These are phyloP conservation scores for Dolichopus griseipennis DNA, from an alignment of 2,888 invertebrate genomes.

Conservation along the genomic window DNA sequence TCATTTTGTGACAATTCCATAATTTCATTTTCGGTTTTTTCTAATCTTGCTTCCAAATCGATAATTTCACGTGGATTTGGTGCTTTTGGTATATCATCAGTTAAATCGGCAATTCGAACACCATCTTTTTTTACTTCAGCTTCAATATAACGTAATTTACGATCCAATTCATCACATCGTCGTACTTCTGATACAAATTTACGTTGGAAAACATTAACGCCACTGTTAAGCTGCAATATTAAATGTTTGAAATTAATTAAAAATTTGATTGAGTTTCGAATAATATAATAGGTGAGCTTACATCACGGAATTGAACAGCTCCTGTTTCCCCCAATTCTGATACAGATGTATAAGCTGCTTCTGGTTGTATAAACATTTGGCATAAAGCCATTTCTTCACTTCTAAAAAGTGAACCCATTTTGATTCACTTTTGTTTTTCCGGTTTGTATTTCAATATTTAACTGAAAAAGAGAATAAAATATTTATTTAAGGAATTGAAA, in stretches of 20 bases:
- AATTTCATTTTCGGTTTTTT: slow-evolving; percentile 93
- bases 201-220: slow-evolving; percentile 74
- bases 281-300: slow-evolving; percentile 46
- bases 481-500: too few species aligned
- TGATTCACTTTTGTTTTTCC: slow-evolving; percentile 15
- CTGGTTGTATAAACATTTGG: slow-evolving; percentile 93
- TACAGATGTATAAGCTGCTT: slow-evolving; percentile 87
- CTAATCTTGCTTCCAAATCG: slow-evolving; percentile 76
- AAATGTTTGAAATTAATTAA: background rate
- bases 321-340: slow-evolving; percentile 92
- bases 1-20: slow-evolving; percentile 91
- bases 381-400: slow-evolving; percentile 87
- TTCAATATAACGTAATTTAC: slow-evolving; percentile 71
- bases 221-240: slow-evolving; percentile 59
- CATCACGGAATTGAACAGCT: slow-evolving; percentile 90
- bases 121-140: slow-evolving; percentile 71
- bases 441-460: too few species aligned
- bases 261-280: background rate
- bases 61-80: slow-evolving; percentile 73
- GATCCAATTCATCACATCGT: slow-evolving; percentile 77
- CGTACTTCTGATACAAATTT: slow-evolving; percentile 80
- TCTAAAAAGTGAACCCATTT: slow-evolving; percentile 74
- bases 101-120: slow-evolving; percentile 63
- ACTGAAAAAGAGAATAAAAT: too few species aligned
- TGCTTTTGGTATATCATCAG: slow-evolving; percentile 58